Conservation (phyloP, 1,140 invertebrate genomes). For the Pogonus chalceus region DNA sequence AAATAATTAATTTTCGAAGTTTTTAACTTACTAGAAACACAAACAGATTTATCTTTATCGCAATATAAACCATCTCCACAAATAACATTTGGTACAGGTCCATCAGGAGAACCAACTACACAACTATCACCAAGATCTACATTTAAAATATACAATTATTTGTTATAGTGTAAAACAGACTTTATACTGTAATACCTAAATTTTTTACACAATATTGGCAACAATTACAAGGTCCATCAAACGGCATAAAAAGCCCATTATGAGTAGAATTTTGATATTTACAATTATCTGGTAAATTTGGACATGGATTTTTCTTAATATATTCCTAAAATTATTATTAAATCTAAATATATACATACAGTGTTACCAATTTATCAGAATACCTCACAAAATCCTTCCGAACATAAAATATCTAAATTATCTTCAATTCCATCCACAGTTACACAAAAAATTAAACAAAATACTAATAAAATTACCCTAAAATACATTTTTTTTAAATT, state of each 20-base stretch:
- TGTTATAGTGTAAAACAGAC: conserved; percentile 1
- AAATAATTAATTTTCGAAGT: not conserved
- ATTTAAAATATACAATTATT: conserved; percentile 2
- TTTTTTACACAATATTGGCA: conserved; percentile 44
- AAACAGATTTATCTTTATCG: conserved; percentile 13
- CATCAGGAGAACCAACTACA: conserved; percentile 28
- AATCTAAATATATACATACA: not conserved
- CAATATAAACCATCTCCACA: conserved; percentile 36
- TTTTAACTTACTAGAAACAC: conserved; percentile 19
- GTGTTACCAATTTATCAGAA: not conserved
- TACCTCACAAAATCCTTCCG: not conserved
- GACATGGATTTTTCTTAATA: conserved; percentile 21
- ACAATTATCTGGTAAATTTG: conserved; percentile 31
- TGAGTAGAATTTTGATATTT: conserved; percentile 39
- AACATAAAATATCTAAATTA: not conserved
- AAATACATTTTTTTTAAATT: too few species aligned
- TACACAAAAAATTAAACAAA: too few species aligned
- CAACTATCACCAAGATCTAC: conserved; percentile 31
- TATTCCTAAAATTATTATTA: not conserved
- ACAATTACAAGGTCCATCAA: conserved; percentile 45
- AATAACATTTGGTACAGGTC: conserved; percentile 25
- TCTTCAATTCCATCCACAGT: too few species aligned
- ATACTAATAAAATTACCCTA: too few species aligned
- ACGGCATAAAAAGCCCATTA: conserved; percentile 36
- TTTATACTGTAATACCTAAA: conserved; percentile 30